Evolutionary conservation across 2,113 vertebrate species (phyloP).

Genomic region (Lepisosteus osseus): DNA sequence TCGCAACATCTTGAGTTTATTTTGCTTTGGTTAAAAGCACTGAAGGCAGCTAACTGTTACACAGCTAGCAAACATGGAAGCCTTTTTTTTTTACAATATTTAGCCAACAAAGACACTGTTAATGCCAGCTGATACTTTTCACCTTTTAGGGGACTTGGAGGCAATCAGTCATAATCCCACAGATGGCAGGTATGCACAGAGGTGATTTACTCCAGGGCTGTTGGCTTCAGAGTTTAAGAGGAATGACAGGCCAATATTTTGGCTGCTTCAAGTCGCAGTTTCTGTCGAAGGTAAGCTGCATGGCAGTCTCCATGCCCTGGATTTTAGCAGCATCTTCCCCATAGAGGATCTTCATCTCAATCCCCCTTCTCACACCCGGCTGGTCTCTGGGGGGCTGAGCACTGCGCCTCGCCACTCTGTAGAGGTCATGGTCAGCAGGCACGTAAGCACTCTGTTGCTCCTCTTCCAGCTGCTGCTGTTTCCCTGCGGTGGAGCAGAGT

Average conservation of each 20-base stretch:
- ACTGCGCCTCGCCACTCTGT: constrained; percentile 48
- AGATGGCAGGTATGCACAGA: too few species aligned
- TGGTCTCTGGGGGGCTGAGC: constrained; percentile 70
- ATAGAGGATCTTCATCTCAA: constrained; percentile 86
- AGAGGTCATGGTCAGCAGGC: constrained; percentile 80
- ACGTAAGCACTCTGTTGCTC: constrained; percentile 72
- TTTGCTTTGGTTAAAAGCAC: too few species aligned
- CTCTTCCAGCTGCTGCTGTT: constrained; percentile 81
- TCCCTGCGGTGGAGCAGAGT: constrained; percentile 58
- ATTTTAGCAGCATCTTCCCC: constrained; percentile 79
- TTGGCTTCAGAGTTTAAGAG: constrained; percentile 75
- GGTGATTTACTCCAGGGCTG: too few species aligned
- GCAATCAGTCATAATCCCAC: too few species aligned
- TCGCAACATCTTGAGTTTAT: too few species aligned
- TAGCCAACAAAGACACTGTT: too few species aligned
- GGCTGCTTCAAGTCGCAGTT: constrained; percentile 87
- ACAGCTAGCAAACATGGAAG: too few species aligned
- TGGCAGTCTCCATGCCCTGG: constrained; percentile 87
- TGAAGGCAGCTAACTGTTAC: too few species aligned
- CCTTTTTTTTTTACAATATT: too few species aligned
- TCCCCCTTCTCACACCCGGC: constrained; percentile 74
- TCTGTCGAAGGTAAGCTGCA: constrained; percentile 88
- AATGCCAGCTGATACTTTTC: too few species aligned
- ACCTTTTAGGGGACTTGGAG: too few species aligned
- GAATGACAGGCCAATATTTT: constrained; percentile 95